Conservation (phyloP, 2,888 invertebrate genomes). For the Parelbella ahira region DNA sequence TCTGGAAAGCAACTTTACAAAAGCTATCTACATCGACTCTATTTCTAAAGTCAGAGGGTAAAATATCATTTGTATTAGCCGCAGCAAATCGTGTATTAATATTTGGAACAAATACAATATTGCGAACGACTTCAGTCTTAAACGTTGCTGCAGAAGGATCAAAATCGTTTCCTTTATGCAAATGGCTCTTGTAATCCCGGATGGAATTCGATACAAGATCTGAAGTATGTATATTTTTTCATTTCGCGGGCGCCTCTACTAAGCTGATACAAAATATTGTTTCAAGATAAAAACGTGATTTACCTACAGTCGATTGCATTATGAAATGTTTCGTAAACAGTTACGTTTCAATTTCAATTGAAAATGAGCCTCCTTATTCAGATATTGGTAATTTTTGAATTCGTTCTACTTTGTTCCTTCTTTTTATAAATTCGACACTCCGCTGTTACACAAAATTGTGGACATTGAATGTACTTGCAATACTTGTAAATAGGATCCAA, state of each 20-base stretch:
- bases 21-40: slow-evolving; percentile 30
- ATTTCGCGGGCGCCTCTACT: slow-evolving; percentile 45
- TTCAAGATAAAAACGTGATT: slow-evolving; percentile 63
- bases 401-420: too few species aligned
- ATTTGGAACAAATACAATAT: slow-evolving; percentile 26
- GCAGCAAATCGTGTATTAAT: slow-evolving; percentile 36
- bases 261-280: slow-evolving; percentile 60
- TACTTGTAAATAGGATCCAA: too few species aligned
- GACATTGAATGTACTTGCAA: too few species aligned
- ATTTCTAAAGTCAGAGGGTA: slow-evolving; percentile 25
- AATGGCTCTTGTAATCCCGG: slow-evolving; percentile 35
- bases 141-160: slow-evolving; percentile 16
- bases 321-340: slow-evolving; percentile 45
- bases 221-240: slow-evolving; percentile 38
- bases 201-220: slow-evolving; percentile 44
- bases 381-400: slow-evolving; percentile 4
- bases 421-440: too few species aligned
- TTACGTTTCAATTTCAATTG: slow-evolving; percentile 27
- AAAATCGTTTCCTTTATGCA: slow-evolving; percentile 18
- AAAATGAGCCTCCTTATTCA: slow-evolving; percentile 1
- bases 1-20: slow-evolving; percentile 34
- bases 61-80: slow-evolving; percentile 28
- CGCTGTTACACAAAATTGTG: too few species aligned
- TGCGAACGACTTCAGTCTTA: slow-evolving; percentile 17
- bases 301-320: slow-evolving; percentile 52